Evolutionary conservation across 2,113 vertebrate species (phyloP), one percentile per base, ranked within the genome.

Genomic region (Scytalopus superciliaris): DNA sequence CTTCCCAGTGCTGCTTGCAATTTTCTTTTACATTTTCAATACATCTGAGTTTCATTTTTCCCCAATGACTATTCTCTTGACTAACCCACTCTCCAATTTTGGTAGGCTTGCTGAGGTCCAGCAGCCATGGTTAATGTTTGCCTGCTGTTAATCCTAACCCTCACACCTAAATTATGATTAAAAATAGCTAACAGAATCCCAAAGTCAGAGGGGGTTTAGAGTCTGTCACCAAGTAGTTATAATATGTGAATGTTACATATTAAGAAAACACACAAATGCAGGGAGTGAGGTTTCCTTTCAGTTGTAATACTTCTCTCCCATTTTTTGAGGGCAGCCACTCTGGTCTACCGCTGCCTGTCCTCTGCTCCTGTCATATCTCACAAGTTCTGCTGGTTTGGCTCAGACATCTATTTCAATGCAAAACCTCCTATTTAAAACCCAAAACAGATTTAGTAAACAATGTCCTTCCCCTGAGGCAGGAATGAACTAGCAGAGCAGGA

Each of bases 91-190:
- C 81, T 67, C 75, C 35, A 52, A 27, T 95, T 78, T 80, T 86
- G 82, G 78, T 94, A 63, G 90, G 42, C 68, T 92, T 4, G 1
- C 79, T 67, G 82, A 93, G 72, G 67, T 84, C 90, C 94, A 96
- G 66, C 50, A 14, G 82, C 75, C 73, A 75, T 8, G 47, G 90
- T 90, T 90, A 93, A 94, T 80, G 55, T 86, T 94, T 93, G 89
- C 90, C 93, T 96, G 94, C 76, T 96, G 94, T 90, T 96, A 96
- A 96, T 97, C 88, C 83, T 77, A 94, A 91, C 67, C 56, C 60
- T 92, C 92, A 89, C 95, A 96, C 92, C 90, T 94, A 95, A 95
- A 95, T 95, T 96, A 91, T 84, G 44, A 94, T 90, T 90, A 92
- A 94, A 96, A 92, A 68, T 45, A 92, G 49, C 33, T 56, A 96